Conservation (phyloP, 2,113 vertebrate genomes). For the Corvus hawaiiensis region DNA sequence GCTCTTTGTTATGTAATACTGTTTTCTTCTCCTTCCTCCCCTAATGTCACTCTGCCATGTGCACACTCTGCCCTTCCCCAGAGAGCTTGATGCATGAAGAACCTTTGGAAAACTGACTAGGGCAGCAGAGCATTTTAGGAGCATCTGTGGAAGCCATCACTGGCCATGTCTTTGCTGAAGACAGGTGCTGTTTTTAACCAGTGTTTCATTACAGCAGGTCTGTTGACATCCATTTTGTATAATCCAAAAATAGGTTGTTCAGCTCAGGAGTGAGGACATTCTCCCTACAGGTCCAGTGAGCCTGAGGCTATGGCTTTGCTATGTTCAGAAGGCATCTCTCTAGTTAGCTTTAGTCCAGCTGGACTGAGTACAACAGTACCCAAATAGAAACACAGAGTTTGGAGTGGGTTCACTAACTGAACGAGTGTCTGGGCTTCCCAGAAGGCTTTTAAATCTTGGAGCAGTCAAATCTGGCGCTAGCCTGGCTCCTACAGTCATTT, state of each 20-base stretch:
- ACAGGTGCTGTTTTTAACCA: neutral
- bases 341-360: neutral
- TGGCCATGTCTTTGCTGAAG: neutral
- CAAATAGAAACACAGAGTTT: neutral
- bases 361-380: neutral
- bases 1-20: neutral
- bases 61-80: neutral
- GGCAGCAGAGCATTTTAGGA: neutral
- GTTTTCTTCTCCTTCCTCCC: neutral
- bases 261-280: neutral
- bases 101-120: neutral
- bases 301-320: neutral
- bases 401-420: neutral
- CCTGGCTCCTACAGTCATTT: neutral
- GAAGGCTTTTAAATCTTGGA: neutral
- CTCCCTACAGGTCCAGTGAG: neutral
- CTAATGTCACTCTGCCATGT: neutral
- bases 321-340: neutral
- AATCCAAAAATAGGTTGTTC: neutral
- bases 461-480: neutral
- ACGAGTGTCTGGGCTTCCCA: neutral
- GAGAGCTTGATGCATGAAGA: neutral
- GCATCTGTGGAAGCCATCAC: neutral
- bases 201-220: neutral
- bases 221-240: neutral